Evolutionary conservation across 2,888 invertebrate genomes (phyloP).

Genomic region (Sarcophaga carnaria): DNA sequence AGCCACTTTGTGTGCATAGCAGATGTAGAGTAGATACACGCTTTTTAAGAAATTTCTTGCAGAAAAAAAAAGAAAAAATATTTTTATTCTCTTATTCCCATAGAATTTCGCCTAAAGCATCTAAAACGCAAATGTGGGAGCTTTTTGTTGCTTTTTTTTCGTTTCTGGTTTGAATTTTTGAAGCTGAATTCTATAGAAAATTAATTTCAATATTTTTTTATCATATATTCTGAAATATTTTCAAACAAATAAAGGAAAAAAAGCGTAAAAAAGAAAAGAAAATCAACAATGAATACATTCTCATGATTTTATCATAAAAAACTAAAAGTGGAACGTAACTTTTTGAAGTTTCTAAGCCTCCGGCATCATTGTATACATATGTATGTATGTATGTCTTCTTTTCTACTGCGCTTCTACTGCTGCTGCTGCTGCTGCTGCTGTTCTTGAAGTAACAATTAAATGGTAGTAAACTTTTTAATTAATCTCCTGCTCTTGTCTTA

Average conservation of each 20-base stretch:
- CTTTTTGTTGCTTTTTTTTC: constrained; percentile 28
- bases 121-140: constrained; percentile 52
- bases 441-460: constrained; percentile 55
- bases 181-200: constrained; percentile 56
- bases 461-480: constrained; percentile 63
- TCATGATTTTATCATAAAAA: constrained; percentile 66
- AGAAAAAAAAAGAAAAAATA: neutral
- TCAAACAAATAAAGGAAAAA: constrained; percentile 25
- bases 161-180: neutral
- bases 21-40: constrained; percentile 7
- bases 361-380: constrained; percentile 3
- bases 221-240: constrained; percentile 5
- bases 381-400: neutral
- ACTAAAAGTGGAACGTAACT: neutral
- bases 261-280: neutral
- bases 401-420: neutral
- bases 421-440: constrained; percentile 1
- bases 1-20: neutral
- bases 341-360: constrained; percentile 34
- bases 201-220: constrained; percentile 49
- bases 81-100: constrained; percentile 40
- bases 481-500: constrained; percentile 26
- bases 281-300: constrained; percentile 16
- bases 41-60: neutral
- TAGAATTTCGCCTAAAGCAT: constrained; percentile 32